phyloP scores from a whole-genome alignment of 35 echinoderm and acorn worm species.

The Holothuria glaberrima region DNA sequence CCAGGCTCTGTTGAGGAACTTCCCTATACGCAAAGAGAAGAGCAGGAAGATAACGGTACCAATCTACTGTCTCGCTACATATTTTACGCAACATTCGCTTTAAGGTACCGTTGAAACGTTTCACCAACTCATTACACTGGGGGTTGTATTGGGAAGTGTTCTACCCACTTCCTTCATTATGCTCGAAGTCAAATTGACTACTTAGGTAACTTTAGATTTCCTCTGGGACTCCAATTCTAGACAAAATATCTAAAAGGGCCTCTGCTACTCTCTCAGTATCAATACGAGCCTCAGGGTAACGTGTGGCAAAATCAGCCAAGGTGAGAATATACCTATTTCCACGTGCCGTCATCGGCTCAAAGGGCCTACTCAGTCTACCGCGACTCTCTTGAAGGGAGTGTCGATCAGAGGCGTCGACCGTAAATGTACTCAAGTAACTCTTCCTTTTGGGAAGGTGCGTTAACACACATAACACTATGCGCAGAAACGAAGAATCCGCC shows the following conservation, averaged over 20 bases:
- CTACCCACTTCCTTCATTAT: constrained; percentile 45
- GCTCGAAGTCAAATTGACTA: constrained; percentile 40
- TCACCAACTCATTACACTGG: constrained; percentile 34
- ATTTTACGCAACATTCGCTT: constrained; percentile 47
- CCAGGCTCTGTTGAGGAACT: constrained; percentile 21
- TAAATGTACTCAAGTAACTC: constrained; percentile 37
- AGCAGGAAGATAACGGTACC: constrained; percentile 45
- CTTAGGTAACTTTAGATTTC: constrained; percentile 9
- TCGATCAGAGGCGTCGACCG: constrained; percentile 64
- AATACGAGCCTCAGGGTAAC: constrained; percentile 68
- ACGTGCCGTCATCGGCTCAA: constrained; percentile 30
- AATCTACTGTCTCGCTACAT: constrained; percentile 37
- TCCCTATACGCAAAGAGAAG: constrained; percentile 59
- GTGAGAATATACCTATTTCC: constrained; percentile 60
- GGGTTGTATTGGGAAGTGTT: constrained; percentile 48
- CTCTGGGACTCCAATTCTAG: constrained; percentile 45
- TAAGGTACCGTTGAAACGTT: constrained; percentile 45
- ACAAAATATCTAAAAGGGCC: constrained; percentile 54
- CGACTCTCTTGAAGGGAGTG: constrained; percentile 61
- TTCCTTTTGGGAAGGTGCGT: constrained; percentile 48
- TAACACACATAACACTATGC: constrained; percentile 70
- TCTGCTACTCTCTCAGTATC: constrained; percentile 63
- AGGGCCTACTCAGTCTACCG: constrained; percentile 59
- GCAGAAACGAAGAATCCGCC: constrained; percentile 47
- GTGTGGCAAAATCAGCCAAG: constrained; percentile 57